Evolutionary conservation across 1,140 invertebrate species (phyloP).

Genomic region (Macrocentrus cingulum): DNA sequence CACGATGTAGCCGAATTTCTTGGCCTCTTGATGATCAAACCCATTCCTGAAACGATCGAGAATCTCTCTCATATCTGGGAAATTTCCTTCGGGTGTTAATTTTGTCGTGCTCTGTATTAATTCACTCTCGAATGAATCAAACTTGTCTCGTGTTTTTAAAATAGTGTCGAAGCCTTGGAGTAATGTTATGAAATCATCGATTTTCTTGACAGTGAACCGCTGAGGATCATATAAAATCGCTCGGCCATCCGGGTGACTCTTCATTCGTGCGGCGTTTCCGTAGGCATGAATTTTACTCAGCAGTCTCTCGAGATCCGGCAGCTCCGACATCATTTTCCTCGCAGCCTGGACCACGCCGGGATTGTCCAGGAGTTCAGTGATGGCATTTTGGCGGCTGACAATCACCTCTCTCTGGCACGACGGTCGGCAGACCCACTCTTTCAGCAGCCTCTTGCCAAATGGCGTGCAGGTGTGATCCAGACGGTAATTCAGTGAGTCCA

Average conservation of each 20-base stretch:
- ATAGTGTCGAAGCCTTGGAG: slow-evolving; percentile 81
- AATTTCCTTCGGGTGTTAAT: slow-evolving; percentile 66
- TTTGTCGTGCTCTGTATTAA: slow-evolving; percentile 64
- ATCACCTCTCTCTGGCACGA: slow-evolving; percentile 80
- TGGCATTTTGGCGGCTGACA: slow-evolving; percentile 78
- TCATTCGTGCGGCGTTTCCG: slow-evolving; percentile 72
- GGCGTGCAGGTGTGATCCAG: slow-evolving; percentile 88
- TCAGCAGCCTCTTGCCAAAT: slow-evolving; percentile 89
- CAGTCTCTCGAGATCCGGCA: slow-evolving; percentile 93
- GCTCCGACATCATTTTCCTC: slow-evolving; percentile 68
- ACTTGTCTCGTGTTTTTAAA: slow-evolving; percentile 66
- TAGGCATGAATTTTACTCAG: slow-evolving; percentile 89
- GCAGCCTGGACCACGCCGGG: slow-evolving; percentile 68
- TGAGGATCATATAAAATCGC: slow-evolving; percentile 92
- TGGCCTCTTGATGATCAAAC: slow-evolving; percentile 87
- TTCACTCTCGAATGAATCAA: slow-evolving; percentile 60
- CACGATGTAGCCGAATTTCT: slow-evolving; percentile 83
- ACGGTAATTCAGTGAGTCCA: slow-evolving; percentile 77
- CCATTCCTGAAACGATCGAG: slow-evolving; percentile 83
- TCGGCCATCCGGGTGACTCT: slow-evolving; percentile 86
- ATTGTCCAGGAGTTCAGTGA: slow-evolving; percentile 73
- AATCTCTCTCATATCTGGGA: slow-evolving; percentile 73
- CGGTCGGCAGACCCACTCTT: slow-evolving; percentile 91
- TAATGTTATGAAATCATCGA: slow-evolving; percentile 79
- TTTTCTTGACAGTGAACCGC: slow-evolving; percentile 88